Evolutionary conservation across 2,797 vertebrate species (phyloP), one percentile per base, ranked within the genome.

Genomic region (Sebastes matsubarae): DNA sequence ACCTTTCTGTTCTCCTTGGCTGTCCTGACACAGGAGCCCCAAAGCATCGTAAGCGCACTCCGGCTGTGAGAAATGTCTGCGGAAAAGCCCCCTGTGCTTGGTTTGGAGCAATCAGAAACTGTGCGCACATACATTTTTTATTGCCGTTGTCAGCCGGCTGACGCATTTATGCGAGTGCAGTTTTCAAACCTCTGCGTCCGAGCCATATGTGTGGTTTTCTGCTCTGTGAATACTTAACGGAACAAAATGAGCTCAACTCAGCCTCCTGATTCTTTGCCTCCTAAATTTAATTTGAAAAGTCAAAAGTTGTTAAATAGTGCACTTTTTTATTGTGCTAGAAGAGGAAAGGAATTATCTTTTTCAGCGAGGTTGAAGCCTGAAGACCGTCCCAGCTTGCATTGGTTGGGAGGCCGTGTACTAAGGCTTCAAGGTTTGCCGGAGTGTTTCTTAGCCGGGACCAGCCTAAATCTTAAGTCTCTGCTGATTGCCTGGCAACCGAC

Each of bases 71-170:
- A 88, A 80, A 80, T 46, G 38, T 82, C 84, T 73, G 68, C 72
- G 82, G 81, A 87, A 88, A 92, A 88, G 75, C 72, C 74, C 20
- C 58, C 29, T 65, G 72, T 57, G 66, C 58, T 85, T 68, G 75
- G 59, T 75, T 58, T 72, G 70, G 59, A 81, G 79, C 55, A 42
- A 54, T 80, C 72, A 76, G 66, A 88, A 58, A 64, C 20, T 1
- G 36, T 20, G 3, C 61, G 20, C 66, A 59, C 75, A 60, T 82
- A 71, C 18, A 20, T 50, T 50, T 50, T 91, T 89, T 81, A 90
- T 89, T 83, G 77, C 85, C 67, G 63, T 77, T 90, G 91, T 90
- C 87, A 88, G 88, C 84, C 88, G 83, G 71, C 14, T 58, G 20
- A 64, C 81, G 69, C 66, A 63, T 82, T 88, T 83, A 82, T 77